Conservation (phyloP, 2,888 invertebrate genomes). For the Malacosoma neustria region DNA sequence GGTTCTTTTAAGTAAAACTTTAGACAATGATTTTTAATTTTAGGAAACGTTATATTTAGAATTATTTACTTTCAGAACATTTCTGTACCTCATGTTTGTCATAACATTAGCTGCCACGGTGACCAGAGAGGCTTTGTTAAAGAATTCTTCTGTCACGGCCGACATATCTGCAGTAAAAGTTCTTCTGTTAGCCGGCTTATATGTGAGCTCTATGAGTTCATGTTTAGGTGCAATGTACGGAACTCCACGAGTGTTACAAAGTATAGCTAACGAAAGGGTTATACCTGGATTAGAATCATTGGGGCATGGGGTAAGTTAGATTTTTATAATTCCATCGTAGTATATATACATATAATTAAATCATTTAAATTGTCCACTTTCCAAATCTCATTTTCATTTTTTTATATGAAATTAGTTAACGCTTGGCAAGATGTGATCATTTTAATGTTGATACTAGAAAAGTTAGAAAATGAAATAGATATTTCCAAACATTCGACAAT, state of each 20-base stretch:
- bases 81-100: conserved; percentile 92
- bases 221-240: conserved; percentile 98
- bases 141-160: conserved; percentile 93
- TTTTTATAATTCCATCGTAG: too few relatives aligned
- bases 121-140: conserved; percentile 79
- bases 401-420: too few relatives aligned
- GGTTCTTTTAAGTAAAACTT: too few relatives aligned
- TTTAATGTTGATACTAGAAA: too few relatives aligned
- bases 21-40: too few relatives aligned
- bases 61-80: conserved; percentile 79
- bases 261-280: conserved; percentile 95
- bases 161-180: conserved; percentile 90
- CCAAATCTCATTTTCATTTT: too few relatives aligned
- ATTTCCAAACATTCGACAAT: too few relatives aligned
- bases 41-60: too few relatives aligned
- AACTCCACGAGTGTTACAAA: conserved; percentile 94
- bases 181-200: conserved; percentile 91
- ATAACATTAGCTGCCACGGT: conserved; percentile 94
- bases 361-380: too few relatives aligned
- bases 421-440: too few relatives aligned
- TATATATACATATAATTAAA: too few relatives aligned
- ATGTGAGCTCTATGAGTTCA: conserved; percentile 96
- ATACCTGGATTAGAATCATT: conserved; percentile 91
- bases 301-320: conserved; percentile 91
- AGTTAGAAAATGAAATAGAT: too few relatives aligned